Evolutionary conservation across 2,113 vertebrate genomes (phyloP), one percentile per base, ranked within the genome.

Genomic region (Lepidothrix coronata): DNA sequence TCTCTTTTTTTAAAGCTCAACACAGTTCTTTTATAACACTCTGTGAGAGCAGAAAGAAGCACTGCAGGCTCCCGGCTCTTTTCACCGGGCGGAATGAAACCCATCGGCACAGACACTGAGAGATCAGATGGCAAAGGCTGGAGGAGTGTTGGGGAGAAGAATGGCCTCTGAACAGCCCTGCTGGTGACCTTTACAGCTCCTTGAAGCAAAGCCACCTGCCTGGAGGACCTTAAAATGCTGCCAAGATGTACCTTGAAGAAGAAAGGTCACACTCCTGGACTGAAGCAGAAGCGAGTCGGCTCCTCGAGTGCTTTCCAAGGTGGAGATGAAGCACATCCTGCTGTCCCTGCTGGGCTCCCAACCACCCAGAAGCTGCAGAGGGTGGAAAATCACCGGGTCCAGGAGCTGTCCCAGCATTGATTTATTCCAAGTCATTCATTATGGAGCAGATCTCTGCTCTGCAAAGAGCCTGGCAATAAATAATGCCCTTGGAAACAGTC

Each of bases 331-430:
- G 39, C 54, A 43, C 3, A 2, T 20, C 52, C 46, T 89, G 59
- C 58, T 79, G 37, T 52, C 51, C 54, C 75, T 75, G 67, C 61
- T 58, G 63, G 39, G 37, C 39, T 63, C 27, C 61, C 39, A 33
- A 12, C 14, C 51, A 37, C 73, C 65, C n/a, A 67, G 73, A 59
- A 88, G 67, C 59, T 59, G 68, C 88, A 63, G 79, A 96, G 63
- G 67, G 25, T 72, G 93, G 91, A 82, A 95, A 97, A 97, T 66
- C 58, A 70, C 88, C 73, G n/a, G 59, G 6, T 48, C 62, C 37
- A 19, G 62, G 49, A 51, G 80, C 25, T 72, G 75, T 61, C 78
- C 82, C 24, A 4, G n/a, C 54, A 23, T 3, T 22, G 88, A 72
- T 92, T 85, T 80, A 52, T 96, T 67, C 79, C 70, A 68, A 75